Percentiles rank a stretch among this genome's conserved stretches.
These are phyloP conservation scores for Phylloscopus trochilus DNA, from an alignment of 2,113 vertebrate species.

Conservation along the genomic window DNA sequence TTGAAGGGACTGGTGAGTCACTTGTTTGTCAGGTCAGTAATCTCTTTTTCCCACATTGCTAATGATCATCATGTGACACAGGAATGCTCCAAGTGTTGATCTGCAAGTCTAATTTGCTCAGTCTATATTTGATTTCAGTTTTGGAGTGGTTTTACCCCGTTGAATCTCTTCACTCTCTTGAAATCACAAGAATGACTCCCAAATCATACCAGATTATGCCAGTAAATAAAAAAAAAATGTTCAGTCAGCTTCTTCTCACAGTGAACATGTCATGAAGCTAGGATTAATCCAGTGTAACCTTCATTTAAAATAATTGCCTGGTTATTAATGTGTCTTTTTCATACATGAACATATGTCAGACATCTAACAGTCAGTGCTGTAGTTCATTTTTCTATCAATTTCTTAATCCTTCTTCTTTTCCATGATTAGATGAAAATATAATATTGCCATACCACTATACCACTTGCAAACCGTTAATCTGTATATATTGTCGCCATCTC, in stretches of 20 bases:
- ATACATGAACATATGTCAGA: neutral
- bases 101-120: neutral
- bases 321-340: neutral
- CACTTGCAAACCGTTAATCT: neutral
- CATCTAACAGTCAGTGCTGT: neutral
- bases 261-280: neutral
- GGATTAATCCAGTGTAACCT: neutral
- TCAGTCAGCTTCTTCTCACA: neutral
- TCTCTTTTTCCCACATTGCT: neutral
- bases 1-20: neutral
- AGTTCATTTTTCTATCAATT: neutral
- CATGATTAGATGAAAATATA: neutral
- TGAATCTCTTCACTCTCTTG: neutral
- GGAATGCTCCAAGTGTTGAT: neutral
- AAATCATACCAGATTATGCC: neutral
- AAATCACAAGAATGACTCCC: neutral
- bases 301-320: neutral
- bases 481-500: neutral
- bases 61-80: neutral
- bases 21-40: neutral
- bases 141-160: neutral
- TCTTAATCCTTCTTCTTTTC: neutral
- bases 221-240: neutral
- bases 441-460: neutral
- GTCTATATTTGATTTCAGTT: neutral